Conservation (phyloP, 2,113 vertebrate species). For the Triplophysa rosa region DNA sequence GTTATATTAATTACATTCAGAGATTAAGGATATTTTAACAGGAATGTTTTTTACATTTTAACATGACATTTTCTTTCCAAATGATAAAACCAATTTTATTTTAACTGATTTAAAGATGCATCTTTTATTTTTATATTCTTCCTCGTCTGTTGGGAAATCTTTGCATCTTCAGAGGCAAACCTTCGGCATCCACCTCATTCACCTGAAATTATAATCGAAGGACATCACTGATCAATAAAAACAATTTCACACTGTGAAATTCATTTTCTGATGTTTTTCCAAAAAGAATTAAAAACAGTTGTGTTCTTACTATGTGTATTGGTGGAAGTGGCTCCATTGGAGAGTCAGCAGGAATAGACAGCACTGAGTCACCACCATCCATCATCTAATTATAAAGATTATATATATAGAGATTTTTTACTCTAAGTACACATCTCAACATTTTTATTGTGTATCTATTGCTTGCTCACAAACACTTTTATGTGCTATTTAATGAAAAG, state of each 20-base stretch:
- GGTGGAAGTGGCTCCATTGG: constrained; percentile 22
- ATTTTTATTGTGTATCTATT: background rate
- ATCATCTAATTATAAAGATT: constrained; percentile 66
- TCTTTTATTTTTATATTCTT: constrained; percentile 22
- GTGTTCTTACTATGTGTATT: constrained; percentile 30
- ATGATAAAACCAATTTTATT: background rate
- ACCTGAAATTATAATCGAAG: background rate
- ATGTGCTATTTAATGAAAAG: background rate
- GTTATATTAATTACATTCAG: background rate
- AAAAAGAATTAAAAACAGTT: background rate
- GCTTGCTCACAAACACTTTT: background rate
- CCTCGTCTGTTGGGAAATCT: constrained; percentile 38
- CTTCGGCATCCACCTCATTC: constrained; percentile 24
- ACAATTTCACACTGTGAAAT: background rate
- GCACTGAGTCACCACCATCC: constrained; percentile 70
- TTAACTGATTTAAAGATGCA: background rate
- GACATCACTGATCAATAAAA: constrained; percentile 6
- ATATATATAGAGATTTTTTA: background rate
- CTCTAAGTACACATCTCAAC: background rate
- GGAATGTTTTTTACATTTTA: background rate
- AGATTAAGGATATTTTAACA: background rate
- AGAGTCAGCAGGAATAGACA: constrained; percentile 34
- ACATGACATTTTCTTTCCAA: background rate
- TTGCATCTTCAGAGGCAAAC: constrained; percentile 9
- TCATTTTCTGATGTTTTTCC: background rate